Evolutionary conservation across 2,113 vertebrate species (phyloP).

Genomic region (Guaruba guarouba): DNA sequence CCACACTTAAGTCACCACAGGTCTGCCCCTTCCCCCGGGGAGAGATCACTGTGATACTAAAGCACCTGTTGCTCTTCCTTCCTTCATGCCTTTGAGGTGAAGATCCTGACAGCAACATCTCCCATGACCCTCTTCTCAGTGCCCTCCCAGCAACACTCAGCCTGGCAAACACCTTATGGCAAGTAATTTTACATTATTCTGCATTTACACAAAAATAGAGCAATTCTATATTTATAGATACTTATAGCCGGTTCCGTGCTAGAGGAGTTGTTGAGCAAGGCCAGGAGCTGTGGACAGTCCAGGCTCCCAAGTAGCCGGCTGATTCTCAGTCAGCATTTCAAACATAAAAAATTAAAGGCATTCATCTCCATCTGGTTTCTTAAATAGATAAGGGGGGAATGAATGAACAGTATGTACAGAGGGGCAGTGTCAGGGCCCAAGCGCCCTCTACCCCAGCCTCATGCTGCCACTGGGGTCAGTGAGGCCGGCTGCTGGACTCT

Average conservation of each 20-base stretch:
- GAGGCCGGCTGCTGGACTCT: constrained; percentile 93
- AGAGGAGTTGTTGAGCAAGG: constrained; percentile 61
- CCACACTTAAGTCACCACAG: neutral
- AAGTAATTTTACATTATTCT: constrained; percentile 71
- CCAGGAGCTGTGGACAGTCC: constrained; percentile 34
- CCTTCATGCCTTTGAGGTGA: neutral
- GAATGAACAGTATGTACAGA: constrained; percentile 51
- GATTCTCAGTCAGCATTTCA: constrained; percentile 44
- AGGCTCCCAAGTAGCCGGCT: constrained; percentile 19
- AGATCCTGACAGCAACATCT: neutral
- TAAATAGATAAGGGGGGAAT: constrained; percentile 62
- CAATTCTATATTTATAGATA: constrained; percentile 69
- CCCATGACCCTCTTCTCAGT: neutral
- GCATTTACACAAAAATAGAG: constrained; percentile 80
- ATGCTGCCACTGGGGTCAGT: constrained; percentile 77
- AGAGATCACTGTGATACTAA: neutral
- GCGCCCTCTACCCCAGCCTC: neutral
- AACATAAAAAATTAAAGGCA: constrained; percentile 69
- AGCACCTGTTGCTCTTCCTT: neutral
- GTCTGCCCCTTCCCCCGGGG: neutral
- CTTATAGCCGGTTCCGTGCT: constrained; percentile 71
- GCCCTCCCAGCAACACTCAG: constrained; percentile 8
- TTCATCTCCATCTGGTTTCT: constrained; percentile 63
- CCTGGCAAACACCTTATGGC: constrained; percentile 60
- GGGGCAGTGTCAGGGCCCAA: neutral